Percentiles rank a stretch among this genome's conserved stretches.
Evolutionary conservation across 2,113 vertebrate species (phyloP).

Genomic region (Ophthalmolycus amberensis): DNA sequence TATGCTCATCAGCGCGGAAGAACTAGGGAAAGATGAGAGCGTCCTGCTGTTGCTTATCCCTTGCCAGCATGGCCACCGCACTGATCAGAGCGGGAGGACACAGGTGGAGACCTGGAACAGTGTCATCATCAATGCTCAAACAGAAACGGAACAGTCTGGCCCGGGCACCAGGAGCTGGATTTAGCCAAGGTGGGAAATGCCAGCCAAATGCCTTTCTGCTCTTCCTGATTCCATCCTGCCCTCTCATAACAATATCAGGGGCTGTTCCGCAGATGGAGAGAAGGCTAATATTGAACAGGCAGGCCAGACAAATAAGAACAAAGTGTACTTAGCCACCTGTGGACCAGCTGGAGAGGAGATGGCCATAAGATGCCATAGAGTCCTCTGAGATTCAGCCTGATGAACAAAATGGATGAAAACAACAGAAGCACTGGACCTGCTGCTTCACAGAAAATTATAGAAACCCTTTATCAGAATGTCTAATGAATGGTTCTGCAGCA

Average conservation of each 20-base stretch:
- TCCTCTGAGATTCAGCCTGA: conserved; percentile 59
- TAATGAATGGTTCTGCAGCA: conserved; percentile 52
- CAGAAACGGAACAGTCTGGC: conserved; percentile 76
- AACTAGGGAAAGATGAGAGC: conserved; percentile 61
- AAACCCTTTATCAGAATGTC: conserved; percentile 46
- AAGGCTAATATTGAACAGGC: conserved; percentile 75
- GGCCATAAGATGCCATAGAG: conserved; percentile 57
- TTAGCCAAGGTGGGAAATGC: conserved; percentile 75
- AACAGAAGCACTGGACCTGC: conserved; percentile 58
- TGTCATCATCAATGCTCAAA: conserved; percentile 77
- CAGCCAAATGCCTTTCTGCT: conserved; percentile 78
- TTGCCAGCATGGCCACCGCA: conserved; percentile 65
- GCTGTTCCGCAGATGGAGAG: conserved; percentile 48
- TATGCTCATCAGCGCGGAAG: conserved; percentile 75
- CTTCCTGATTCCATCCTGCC: conserved; percentile 56
- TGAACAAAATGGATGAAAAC: conserved; percentile 70
- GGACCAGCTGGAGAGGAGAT: conserved; percentile 71
- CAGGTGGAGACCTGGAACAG: conserved; percentile 82
- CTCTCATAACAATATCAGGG: conserved; percentile 71
- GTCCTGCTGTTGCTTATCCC: conserved; percentile 79
- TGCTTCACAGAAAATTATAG: conserved; percentile 54
- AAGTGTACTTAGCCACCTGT: conserved; percentile 75
- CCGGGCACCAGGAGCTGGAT: conserved; percentile 61
- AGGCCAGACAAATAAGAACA: conserved; percentile 71
- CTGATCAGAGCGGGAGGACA: conserved; percentile 75